Percentiles rank a stretch among this genome's conserved stretches.
Conservation (phyloP, 2,888 invertebrate genomes). For the Lapara coniferarum region DNA sequence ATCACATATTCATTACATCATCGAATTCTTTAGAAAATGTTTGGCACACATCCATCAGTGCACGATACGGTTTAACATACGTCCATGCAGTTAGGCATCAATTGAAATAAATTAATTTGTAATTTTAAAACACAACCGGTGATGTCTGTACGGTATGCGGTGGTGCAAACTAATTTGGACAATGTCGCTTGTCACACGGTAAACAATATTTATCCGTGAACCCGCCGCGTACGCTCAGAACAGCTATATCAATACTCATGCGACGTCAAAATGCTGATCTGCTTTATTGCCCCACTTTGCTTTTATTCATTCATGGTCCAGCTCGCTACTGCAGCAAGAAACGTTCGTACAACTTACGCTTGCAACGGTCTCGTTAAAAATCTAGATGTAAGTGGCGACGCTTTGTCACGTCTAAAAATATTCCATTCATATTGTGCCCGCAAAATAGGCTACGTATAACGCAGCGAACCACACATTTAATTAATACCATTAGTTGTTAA, state of each 20-base stretch:
- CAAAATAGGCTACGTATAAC: constrained; percentile 44
- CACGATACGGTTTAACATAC: neutral
- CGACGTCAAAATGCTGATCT: constrained; percentile 36
- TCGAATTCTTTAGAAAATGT: neutral
- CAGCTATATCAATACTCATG: constrained; percentile 32
- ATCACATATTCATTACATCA: neutral
- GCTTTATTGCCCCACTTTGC: constrained; percentile 47
- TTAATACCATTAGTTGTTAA: constrained; percentile 56
- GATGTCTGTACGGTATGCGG: neutral
- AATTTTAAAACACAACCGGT: neutral
- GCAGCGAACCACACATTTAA: constrained; percentile 54
- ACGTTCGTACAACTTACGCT: constrained; percentile 36
- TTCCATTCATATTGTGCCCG: constrained; percentile 49
- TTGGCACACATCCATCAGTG: neutral
- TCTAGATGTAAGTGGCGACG: constrained; percentile 39
- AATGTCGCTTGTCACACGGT: neutral
- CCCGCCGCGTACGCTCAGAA: constrained; percentile 24
- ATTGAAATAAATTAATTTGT: constrained; percentile 23
- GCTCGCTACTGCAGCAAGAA: neutral
- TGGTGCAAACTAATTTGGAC: constrained; percentile 13
- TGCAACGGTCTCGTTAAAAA: constrained; percentile 22
- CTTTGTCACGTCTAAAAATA: constrained; percentile 56
- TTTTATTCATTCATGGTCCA: constrained; percentile 43
- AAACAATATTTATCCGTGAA: constrained; percentile 36
- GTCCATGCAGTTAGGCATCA: constrained; percentile 11